Evolutionary conservation across 2,888 invertebrate genomes (phyloP).

Genomic region (Lordiphosa andalusiaca): DNA sequence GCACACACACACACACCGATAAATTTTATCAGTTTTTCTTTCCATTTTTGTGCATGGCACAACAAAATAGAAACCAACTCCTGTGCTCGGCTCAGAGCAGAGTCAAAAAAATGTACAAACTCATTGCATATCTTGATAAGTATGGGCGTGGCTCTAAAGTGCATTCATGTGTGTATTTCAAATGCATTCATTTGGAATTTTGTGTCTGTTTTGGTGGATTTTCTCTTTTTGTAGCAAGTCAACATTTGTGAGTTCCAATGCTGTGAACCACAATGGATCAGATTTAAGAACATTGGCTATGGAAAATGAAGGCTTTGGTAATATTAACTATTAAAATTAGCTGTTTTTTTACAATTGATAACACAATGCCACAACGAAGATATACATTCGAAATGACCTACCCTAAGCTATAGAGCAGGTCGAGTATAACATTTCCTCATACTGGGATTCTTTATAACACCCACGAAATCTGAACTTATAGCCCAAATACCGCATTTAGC

Average conservation of each 20-base stretch:
- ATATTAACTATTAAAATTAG: no score
- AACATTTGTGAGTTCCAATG: neutral
- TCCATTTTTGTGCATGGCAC: slow-evolving; percentile 14
- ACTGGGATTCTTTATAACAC: no score
- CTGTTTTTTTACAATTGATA: no score
- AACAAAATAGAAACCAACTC: slow-evolving; percentile 16
- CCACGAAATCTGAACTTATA: no score
- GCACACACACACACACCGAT: slow-evolving; percentile 16
- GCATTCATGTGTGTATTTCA: slow-evolving; percentile 26
- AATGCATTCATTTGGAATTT: slow-evolving; percentile 25
- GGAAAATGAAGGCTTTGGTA: neutral
- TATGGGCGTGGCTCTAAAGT: slow-evolving; percentile 2
- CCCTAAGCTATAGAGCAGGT: no score
- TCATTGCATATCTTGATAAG: slow-evolving; percentile 1
- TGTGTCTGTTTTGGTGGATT: neutral
- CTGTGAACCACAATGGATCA: neutral
- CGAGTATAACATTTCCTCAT: no score
- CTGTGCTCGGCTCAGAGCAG: neutral
- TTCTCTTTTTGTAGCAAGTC: neutral
- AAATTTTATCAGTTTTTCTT: slow-evolving; percentile 26
- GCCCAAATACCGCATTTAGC: no score
- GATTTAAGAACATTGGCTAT: neutral
- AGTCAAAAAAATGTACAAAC: neutral
- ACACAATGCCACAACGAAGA: no score
- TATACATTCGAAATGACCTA: no score